Conservation (phyloP, 2,113 vertebrate species). For the Coturnix japonica region DNA sequence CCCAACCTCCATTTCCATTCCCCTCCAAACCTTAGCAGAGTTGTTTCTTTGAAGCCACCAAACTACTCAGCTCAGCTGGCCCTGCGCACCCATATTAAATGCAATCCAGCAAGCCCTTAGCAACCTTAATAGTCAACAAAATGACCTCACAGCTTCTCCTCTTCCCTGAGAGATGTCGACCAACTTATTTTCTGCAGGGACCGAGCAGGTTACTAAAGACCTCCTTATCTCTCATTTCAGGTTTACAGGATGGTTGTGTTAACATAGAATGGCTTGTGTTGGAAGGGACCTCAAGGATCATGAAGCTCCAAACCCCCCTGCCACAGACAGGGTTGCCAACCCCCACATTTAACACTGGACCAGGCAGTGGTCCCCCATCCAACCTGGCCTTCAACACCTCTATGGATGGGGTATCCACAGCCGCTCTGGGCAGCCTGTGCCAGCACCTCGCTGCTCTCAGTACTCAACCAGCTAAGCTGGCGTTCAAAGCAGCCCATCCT, state of each 20-base stretch:
- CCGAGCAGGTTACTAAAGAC: not conserved
- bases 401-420: no score
- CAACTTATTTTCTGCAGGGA: not conserved
- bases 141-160: not conserved
- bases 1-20: not conserved
- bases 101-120: not conserved
- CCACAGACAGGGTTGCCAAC: no score
- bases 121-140: not conserved
- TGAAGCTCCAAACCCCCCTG: no score
- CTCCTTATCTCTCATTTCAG: not conserved
- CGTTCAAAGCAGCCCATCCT: not conserved
- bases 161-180: not conserved
- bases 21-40: not conserved
- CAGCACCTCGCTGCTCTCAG: no score
- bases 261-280: no score
- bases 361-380: no score
- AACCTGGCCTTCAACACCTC: no score
- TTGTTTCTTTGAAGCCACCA: not conserved
- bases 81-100: accelerated
- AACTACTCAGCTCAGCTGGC: not conserved
- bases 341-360: no score
- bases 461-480: not conserved
- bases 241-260: not conserved
- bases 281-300: no score
- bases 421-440: no score